Evolutionary conservation across 1,140 invertebrate genomes (phyloP).

Genomic region (Panagrolaimus sp.): DNA sequence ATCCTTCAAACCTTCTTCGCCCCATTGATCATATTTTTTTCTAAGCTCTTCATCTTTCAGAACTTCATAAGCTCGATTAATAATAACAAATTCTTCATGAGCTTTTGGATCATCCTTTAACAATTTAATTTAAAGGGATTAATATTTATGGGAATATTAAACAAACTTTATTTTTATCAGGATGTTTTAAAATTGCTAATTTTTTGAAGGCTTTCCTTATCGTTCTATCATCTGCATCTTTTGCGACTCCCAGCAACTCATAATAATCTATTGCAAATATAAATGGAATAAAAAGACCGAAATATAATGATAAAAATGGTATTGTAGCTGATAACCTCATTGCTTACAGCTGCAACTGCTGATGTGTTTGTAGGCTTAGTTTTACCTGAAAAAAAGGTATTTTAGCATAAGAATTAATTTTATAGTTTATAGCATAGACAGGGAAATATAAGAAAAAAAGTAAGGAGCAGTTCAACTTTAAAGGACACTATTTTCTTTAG

Average conservation of each 20-base stretch:
- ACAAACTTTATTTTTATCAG: slow-evolving; percentile 73
- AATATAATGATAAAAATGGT: too few species aligned
- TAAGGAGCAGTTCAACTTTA: too few species aligned
- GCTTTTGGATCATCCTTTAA: slow-evolving; percentile 68
- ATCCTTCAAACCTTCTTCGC: slow-evolving; percentile 68
- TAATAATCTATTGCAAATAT: slow-evolving; percentile 63
- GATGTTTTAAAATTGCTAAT: slow-evolving; percentile 72
- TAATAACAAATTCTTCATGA: slow-evolving; percentile 71
- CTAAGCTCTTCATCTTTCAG: slow-evolving; percentile 73
- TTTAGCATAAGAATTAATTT: too few species aligned
- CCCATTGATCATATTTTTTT: slow-evolving; percentile 73
- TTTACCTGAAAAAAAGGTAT: too few species aligned
- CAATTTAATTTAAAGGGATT: slow-evolving; percentile 11
- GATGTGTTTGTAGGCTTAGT: too few species aligned
- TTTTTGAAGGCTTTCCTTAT: slow-evolving; percentile 77
- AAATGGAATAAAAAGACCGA: too few species aligned
- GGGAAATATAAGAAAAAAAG: too few species aligned
- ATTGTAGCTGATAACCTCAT: too few species aligned
- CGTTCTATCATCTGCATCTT: slow-evolving; percentile 69
- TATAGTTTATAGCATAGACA: too few species aligned
- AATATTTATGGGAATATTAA: slow-evolving; percentile 9
- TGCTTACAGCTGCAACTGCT: too few species aligned
- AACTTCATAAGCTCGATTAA: slow-evolving; percentile 76
- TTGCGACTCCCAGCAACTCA: slow-evolving; percentile 68
- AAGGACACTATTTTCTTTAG: too few species aligned